These are phyloP conservation scores for Pitangus sulphuratus DNA, from an alignment of 2,797 vertebrate species.

Conservation along the genomic window DNA sequence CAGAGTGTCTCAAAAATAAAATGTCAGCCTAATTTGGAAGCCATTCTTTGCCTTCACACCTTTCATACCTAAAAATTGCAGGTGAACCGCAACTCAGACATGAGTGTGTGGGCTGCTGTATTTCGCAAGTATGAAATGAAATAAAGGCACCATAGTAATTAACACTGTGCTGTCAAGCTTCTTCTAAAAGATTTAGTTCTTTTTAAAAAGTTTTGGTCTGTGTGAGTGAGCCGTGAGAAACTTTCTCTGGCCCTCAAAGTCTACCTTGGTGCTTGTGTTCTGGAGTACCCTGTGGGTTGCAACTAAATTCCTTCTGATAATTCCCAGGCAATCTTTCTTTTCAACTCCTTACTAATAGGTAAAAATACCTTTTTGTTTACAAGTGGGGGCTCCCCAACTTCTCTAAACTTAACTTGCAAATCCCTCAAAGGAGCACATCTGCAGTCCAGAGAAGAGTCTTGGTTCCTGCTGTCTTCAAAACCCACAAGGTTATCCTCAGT, in stretches of 20 bases:
- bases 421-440: neutral
- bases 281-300: neutral
- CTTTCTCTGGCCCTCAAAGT: neutral
- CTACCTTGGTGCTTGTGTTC: neutral
- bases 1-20: slow-evolving; percentile 15
- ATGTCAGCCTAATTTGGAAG: slow-evolving; percentile 18
- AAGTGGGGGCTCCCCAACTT: neutral
- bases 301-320: neutral
- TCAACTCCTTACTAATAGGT: neutral
- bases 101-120: neutral
- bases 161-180: neutral
- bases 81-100: neutral
- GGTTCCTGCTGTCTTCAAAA: neutral
- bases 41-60: neutral
- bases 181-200: neutral
- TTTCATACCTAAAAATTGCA: neutral
- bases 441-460: neutral
- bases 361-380: neutral
- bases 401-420: neutral
- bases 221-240: neutral
- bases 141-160: neutral
- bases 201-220: neutral
- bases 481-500: neutral
- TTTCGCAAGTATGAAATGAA: neutral
- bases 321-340: neutral